A percentile compares a stretch with the other conserved stretches of the same genome.
phyloP scores from a whole-genome alignment of 2,113 vertebrate species.

The Chaetura pelagica region DNA sequence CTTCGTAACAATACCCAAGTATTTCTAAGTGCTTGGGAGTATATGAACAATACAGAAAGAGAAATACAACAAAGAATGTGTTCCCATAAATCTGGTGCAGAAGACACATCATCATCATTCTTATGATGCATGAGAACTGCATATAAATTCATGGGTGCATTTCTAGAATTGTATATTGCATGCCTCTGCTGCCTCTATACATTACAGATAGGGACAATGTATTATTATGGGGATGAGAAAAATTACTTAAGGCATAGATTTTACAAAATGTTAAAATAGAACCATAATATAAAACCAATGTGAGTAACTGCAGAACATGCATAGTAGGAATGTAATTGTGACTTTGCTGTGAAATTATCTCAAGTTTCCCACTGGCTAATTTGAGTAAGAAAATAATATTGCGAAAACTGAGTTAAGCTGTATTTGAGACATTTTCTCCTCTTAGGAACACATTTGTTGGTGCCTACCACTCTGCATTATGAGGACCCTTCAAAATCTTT shows the following conservation, averaged over 20 bases:
- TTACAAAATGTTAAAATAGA: constrained; percentile 7
- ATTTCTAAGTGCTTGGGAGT: background rate
- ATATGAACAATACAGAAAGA: background rate
- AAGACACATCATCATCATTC: background rate
- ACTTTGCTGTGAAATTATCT: background rate
- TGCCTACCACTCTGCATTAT: background rate
- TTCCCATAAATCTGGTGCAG: background rate
- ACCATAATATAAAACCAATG: background rate
- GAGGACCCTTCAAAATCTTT: background rate
- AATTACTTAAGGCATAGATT: background rate
- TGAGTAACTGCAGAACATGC: background rate
- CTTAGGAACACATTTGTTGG: background rate
- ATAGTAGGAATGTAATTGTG: background rate
- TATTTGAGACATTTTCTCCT: background rate
- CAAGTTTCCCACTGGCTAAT: background rate
- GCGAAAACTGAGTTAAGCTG: background rate
- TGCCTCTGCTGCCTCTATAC: background rate
- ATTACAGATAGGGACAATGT: background rate
- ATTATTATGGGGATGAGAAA: background rate
- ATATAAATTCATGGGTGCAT: background rate
- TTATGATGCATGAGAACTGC: background rate
- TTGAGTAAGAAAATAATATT: background rate
- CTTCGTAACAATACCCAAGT: background rate
- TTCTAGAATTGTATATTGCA: background rate
- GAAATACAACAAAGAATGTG: background rate